phyloP scores from a whole-genome alignment of 92 coral and sea anemone species.

The Plumapathes pennacea region DNA sequence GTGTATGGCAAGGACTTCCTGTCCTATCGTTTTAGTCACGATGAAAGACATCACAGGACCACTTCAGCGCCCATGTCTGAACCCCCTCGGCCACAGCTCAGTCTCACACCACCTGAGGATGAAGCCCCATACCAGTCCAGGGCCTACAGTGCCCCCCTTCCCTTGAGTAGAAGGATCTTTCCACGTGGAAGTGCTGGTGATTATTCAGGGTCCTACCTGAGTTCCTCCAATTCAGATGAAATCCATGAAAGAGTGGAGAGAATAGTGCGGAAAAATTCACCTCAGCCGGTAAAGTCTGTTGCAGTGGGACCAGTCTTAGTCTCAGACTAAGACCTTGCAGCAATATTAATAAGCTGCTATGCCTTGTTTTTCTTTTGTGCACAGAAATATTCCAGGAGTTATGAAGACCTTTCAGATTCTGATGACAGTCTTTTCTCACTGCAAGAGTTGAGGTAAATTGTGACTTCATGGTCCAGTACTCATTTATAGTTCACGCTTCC shows the following conservation, averaged over 20 bases:
- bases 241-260: constrained; percentile 80
- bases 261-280: constrained; percentile 31
- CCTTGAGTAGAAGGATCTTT: constrained; percentile 55
- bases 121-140: constrained; percentile 77
- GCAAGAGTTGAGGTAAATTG: constrained; percentile 82
- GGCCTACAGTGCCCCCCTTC: constrained; percentile 92
- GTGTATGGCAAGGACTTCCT: constrained; percentile 91
- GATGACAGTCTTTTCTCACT: constrained; percentile 89
- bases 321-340: too few species aligned
- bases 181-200: constrained; percentile 47
- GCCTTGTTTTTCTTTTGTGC: not conserved
- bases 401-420: constrained; percentile 52
- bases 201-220: constrained; percentile 49
- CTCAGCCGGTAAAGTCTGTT: constrained; percentile 57
- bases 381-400: not conserved
- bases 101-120: constrained; percentile 60
- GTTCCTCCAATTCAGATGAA: constrained; percentile 59
- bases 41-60: constrained; percentile 59
- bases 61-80: constrained; percentile 81
- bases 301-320: too few species aligned
- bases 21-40: constrained; percentile 79
- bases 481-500: not conserved
- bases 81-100: constrained; percentile 53
- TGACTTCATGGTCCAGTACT: not conserved
- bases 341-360: too few species aligned